These are phyloP conservation scores for Sycophaga agraensis DNA, from an alignment of 1,140 invertebrate genomes.

Conservation along the genomic window DNA sequence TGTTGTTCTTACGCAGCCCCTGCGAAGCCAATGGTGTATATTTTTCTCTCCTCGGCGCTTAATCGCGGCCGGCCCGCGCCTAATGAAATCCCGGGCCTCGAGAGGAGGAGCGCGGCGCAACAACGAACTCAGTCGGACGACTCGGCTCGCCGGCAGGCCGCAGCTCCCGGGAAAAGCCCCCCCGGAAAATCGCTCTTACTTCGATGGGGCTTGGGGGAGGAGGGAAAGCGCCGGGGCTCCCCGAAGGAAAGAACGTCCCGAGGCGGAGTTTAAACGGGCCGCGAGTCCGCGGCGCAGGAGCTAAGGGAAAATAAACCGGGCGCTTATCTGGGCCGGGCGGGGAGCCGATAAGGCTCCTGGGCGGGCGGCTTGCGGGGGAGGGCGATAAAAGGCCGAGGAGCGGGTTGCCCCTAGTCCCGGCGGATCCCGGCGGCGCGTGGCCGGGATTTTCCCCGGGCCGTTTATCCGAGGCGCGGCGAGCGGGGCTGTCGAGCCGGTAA, in stretches of 20 bases:
- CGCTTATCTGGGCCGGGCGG: not conserved
- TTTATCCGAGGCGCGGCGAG: conserved; percentile 50
- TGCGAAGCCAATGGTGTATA: conserved; percentile 27
- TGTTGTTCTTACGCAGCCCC: conserved; percentile 53
- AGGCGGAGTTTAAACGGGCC: too few species aligned
- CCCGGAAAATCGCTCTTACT: too few species aligned
- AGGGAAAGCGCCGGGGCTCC: too few species aligned
- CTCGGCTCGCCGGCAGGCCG: too few species aligned
- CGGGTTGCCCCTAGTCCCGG: not conserved
- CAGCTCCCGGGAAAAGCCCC: too few species aligned
- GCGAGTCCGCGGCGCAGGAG: too few species aligned
- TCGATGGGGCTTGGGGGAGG: too few species aligned
- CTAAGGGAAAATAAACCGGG: not conserved
- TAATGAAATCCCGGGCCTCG: not conserved
- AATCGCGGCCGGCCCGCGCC: not conserved
- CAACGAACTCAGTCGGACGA: too few species aligned
- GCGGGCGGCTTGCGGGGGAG: not conserved
- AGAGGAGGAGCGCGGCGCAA: not conserved
- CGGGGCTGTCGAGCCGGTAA: conserved; percentile 48
- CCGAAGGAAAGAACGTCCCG: too few species aligned
- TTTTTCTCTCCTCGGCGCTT: too few species aligned
- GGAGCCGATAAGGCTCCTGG: not conserved
- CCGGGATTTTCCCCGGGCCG: too few species aligned
- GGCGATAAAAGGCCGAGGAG: not conserved
- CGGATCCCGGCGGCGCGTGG: not conserved